A percentile compares a stretch with the other conserved stretches of the same genome.
Conservation (phyloP, 2,113 vertebrate species). For the Mobula hypostoma region DNA sequence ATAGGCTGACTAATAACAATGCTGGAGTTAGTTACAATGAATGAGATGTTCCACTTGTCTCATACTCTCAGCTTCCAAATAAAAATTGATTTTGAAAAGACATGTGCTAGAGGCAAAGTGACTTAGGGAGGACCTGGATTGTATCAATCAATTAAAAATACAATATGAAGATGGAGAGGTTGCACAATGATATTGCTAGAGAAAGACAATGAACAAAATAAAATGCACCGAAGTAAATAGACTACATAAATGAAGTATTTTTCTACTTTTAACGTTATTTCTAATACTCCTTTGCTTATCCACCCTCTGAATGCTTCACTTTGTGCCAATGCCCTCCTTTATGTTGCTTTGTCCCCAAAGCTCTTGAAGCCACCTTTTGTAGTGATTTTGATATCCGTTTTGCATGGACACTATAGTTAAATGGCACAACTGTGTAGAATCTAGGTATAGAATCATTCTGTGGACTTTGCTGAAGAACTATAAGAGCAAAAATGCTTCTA, state of each 20-base stretch:
- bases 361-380: neutral
- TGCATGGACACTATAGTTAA: neutral
- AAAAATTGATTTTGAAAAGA: neutral
- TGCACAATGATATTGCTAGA: too few relatives aligned
- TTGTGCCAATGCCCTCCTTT: neutral
- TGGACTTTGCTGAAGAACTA: neutral
- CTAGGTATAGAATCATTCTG: neutral
- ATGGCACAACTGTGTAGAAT: neutral
- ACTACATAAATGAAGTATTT: too few relatives aligned
- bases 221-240: too few relatives aligned
- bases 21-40: neutral
- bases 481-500: neutral
- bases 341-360: neutral
- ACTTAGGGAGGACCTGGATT: too few relatives aligned
- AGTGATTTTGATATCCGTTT: neutral
- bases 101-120: neutral
- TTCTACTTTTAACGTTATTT: too few relatives aligned
- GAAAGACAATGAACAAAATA: too few relatives aligned
- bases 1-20: neutral
- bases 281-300: neutral
- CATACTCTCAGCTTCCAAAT: neutral
- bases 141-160: too few relatives aligned
- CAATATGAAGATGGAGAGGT: too few relatives aligned
- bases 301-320: neutral
- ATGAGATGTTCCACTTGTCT: neutral